Percentiles rank a stretch among this genome's conserved stretches.
Evolutionary conservation across 2,113 vertebrate species (phyloP).

Genomic region (Brachyhypopomus occidentalis): DNA sequence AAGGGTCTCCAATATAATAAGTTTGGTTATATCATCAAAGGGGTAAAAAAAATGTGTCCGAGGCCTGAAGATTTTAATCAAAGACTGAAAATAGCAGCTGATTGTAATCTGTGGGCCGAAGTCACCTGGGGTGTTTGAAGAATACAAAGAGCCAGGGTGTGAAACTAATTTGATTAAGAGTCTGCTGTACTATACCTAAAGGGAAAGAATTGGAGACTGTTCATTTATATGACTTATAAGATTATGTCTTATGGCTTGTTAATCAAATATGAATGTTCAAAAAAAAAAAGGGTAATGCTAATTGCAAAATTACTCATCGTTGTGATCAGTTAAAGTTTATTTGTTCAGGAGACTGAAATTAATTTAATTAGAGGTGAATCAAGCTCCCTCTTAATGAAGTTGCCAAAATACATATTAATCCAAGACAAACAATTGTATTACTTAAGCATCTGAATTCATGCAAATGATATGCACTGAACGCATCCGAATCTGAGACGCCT

Average conservation of each 20-base stretch:
- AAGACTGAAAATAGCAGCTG: constrained; percentile 78
- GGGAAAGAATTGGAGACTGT: constrained; percentile 74
- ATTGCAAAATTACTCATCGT: constrained; percentile 67
- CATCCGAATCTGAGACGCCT: constrained; percentile 26
- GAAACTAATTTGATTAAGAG: constrained; percentile 80
- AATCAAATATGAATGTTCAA: constrained; percentile 78
- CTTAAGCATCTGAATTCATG: constrained; percentile 43
- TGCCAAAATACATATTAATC: constrained; percentile 24
- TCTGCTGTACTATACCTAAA: constrained; percentile 70
- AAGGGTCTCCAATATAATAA: constrained; percentile 68
- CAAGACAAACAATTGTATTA: constrained; percentile 32
- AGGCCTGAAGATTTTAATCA: constrained; percentile 77
- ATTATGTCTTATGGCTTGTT: constrained; percentile 72
- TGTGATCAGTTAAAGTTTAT: constrained; percentile 58
- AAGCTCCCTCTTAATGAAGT: constrained; percentile 31
- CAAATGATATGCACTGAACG: constrained; percentile 47
- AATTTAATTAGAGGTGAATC: constrained; percentile 53
- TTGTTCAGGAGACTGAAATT: constrained; percentile 63
- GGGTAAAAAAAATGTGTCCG: constrained; percentile 61
- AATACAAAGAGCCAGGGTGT: constrained; percentile 73
- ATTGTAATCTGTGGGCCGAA: constrained; percentile 78
- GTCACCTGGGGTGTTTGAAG: constrained; percentile 78
- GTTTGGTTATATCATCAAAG: constrained; percentile 61
- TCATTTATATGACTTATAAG: constrained; percentile 74
- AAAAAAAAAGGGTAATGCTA: constrained; percentile 70